Evolutionary conservation across 2,888 invertebrate species (phyloP), one percentile per base, ranked within the genome.

Genomic region (Lepidocyrtinus sp.): DNA sequence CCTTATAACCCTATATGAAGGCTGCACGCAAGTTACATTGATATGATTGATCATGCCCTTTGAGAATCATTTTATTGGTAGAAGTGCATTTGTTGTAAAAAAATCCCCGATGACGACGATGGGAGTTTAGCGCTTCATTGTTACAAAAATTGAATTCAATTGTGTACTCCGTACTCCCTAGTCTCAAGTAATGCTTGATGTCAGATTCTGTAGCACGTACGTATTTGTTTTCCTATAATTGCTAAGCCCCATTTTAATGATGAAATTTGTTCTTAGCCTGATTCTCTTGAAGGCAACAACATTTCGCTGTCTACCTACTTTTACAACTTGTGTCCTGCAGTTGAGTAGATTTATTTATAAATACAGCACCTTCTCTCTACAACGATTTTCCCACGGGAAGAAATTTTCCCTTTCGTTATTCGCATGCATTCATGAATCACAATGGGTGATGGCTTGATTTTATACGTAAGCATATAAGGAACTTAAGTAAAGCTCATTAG

Each of bases 351-450:
- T 15, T 55, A n/a, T 55, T 7, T n/a, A 15, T 55, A 55, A 55
- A 55, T 55, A n/a, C 36, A 36, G 36, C 36, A 36, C 36, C 36
- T 12, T 9, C 12, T 55, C n/a, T n/a, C 17, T 17, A 55, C n/a
- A 55, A n/a, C 17, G 55, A 55, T 7, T 55, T 76, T 76, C 75
- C 75, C 75, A 76, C 75, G 75, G 55, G 75, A 76, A 76, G 75
- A 76, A 76, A 76, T 50, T 75, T 75, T 76, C 70, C 75, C 75
- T 76, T 76, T 76, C 75, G 64, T 22, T 76, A 70, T 70, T 76
- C 69, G 46, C 75, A 70, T 70, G 64, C 21, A 36, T 15, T 3
- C n/a, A 12, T 55, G 55, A 2, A n/a, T 55, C 17, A 5, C 17
- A n/a, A 5, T 36, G 36, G 36, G 36, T 36, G 5, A n/a, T 55